phyloP scores from a whole-genome alignment of 2,888 invertebrate genomes.

The Nephrotoma appendiculata region DNA sequence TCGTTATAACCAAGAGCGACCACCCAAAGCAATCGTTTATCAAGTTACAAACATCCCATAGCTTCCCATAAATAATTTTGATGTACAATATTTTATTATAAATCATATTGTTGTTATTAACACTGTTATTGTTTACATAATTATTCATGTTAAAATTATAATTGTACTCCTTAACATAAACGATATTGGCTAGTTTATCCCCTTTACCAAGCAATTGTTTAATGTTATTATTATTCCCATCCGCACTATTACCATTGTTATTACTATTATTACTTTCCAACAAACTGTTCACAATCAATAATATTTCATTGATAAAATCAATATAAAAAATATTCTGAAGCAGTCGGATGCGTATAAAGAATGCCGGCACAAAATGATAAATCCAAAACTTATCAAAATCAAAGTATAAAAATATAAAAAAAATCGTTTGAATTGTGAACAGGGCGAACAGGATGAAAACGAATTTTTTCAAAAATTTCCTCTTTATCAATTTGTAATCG shows the following conservation, averaged over 20 bases:
- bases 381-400: neutral
- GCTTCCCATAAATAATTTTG: conserved; percentile 22
- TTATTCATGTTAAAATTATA: neutral
- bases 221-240: neutral
- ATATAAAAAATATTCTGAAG: conserved; percentile 17
- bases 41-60: conserved; percentile 19
- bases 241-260: neutral
- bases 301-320: conserved; percentile 11
- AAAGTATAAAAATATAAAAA: conserved; percentile 1
- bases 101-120: neutral
- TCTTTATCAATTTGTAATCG: neutral
- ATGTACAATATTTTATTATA: conserved; percentile 18
- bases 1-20: conserved; percentile 23
- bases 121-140: neutral
- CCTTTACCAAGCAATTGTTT: neutral
- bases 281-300: conserved; percentile 13
- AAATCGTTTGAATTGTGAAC: neutral
- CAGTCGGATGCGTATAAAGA: conserved; percentile 16
- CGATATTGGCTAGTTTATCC: neutral
- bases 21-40: conserved; percentile 26
- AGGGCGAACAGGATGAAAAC: neutral
- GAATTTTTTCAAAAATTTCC: conserved; percentile 5
- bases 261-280: conserved; percentile 12
- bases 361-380: conserved; percentile 3
- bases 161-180: neutral